These are phyloP conservation scores for Sesamia nonagrioides DNA, from an alignment of 1,140 invertebrate species.

Conservation along the genomic window DNA sequence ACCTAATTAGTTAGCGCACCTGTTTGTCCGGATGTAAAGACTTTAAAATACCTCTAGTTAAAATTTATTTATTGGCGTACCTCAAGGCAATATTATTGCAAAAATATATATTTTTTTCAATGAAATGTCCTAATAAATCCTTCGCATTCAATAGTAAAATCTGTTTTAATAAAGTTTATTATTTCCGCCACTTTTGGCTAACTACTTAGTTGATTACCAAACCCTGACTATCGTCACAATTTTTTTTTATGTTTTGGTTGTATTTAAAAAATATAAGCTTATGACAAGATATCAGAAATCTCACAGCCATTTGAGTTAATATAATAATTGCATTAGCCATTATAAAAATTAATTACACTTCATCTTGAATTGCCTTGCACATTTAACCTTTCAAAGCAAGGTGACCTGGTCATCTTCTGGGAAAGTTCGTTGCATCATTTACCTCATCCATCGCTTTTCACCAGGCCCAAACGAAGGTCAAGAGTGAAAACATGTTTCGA, in stretches of 20 bases:
- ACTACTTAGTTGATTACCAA: neutral
- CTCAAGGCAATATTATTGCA: neutral
- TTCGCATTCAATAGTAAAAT: neutral
- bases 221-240: neutral
- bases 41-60: too few relatives aligned
- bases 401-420: too few relatives aligned
- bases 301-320: too few relatives aligned
- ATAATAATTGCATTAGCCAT: too few relatives aligned
- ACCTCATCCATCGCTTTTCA: too few relatives aligned
- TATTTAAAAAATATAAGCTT: too few relatives aligned
- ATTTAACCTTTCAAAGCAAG: too few relatives aligned
- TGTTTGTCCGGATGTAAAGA: slow-evolving; percentile 3
- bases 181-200: neutral
- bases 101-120: neutral
- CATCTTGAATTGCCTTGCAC: neutral
- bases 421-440: too few relatives aligned
- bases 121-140: slow-evolving; percentile 9
- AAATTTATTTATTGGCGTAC: neutral
- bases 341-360: neutral
- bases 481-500: too few relatives aligned
- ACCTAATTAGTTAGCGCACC: neutral
- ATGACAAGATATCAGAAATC: too few relatives aligned
- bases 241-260: too few relatives aligned
- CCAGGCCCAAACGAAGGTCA: too few relatives aligned
- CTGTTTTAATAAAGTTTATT: neutral